These are phyloP conservation scores for Folsomia candida DNA, from an alignment of 2,888 invertebrate species.

Conservation along the genomic window DNA sequence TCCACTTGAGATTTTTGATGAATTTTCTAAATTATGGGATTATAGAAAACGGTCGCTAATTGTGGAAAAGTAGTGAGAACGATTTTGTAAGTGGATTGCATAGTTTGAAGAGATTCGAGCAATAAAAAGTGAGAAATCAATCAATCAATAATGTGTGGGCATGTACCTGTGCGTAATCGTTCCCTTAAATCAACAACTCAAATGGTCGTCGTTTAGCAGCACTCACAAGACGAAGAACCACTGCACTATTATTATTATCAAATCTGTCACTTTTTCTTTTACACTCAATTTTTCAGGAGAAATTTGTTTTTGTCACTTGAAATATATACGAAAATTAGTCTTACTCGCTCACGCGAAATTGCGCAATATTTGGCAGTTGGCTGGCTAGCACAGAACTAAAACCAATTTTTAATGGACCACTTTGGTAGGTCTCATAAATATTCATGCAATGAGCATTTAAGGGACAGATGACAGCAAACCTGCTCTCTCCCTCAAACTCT, in stretches of 20 bases:
- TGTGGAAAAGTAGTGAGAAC: background rate
- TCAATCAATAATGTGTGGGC: background rate
- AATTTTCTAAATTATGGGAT: background rate
- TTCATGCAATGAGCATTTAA: background rate
- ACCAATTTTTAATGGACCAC: constrained; percentile 4
- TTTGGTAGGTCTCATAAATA: background rate
- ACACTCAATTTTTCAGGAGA: background rate
- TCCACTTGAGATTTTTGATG: background rate
- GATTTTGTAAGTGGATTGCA: too few relatives aligned
- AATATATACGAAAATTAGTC: background rate
- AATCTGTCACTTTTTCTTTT: background rate
- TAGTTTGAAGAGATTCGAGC: too few relatives aligned
- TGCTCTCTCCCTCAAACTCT: background rate
- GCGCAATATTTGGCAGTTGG: background rate
- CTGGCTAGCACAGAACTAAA: background rate
- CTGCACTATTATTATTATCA: too few relatives aligned
- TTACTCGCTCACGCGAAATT: background rate
- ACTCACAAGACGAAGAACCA: too few relatives aligned
- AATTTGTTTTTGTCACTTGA: background rate
- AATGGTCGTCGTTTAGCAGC: too few relatives aligned
- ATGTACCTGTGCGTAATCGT: background rate
- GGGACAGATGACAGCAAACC: constrained; percentile 1
- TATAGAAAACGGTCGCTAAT: background rate
- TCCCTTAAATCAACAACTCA: background rate
- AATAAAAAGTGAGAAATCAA: too few relatives aligned